Conservation (phyloP, 2,797 vertebrate species). For the Acanthis flammea region DNA sequence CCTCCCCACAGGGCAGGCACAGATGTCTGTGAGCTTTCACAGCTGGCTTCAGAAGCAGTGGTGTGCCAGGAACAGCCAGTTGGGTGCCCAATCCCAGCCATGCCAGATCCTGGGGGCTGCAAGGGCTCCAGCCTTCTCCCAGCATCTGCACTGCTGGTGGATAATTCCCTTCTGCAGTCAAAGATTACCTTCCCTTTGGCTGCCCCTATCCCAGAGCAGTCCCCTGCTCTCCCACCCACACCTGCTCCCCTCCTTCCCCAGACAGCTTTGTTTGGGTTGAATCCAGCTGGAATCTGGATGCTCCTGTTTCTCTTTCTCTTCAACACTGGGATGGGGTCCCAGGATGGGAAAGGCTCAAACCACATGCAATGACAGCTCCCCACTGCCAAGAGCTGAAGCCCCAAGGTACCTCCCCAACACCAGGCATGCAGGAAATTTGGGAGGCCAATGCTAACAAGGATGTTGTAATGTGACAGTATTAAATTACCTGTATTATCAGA, state of each 20-base stretch:
- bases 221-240: neutral
- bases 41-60: neutral
- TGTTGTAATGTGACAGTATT: neutral
- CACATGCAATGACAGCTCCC: neutral
- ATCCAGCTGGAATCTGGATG: neutral
- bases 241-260: neutral
- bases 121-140: neutral
- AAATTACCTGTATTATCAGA: neutral
- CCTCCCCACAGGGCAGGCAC: neutral
- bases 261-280: neutral
- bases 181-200: neutral
- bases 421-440: fast-evolving
- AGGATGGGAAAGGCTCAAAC: neutral
- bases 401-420: neutral
- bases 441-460: neutral
- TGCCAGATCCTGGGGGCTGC: neutral
- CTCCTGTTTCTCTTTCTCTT: neutral
- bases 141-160: neutral
- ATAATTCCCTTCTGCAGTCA: neutral
- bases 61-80: neutral
- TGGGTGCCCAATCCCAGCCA: neutral
- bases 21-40: neutral
- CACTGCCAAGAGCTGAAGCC: neutral
- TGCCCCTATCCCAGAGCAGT: neutral
- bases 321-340: neutral